Conservation (phyloP, 1,140 invertebrate species). For the Sycobia sp. region DNA sequence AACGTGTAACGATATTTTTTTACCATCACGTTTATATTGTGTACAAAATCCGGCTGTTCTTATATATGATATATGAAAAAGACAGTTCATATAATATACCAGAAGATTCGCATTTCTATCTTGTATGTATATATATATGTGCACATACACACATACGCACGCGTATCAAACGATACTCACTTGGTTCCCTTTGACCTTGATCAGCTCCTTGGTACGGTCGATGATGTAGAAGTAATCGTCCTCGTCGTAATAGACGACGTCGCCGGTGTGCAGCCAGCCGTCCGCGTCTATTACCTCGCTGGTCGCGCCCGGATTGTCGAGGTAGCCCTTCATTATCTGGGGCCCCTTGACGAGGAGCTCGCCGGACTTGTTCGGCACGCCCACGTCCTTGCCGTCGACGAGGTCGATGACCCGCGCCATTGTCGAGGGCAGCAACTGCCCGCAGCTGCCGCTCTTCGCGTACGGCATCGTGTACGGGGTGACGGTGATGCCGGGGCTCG, state of each 20-base stretch:
- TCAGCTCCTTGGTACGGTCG: slow-evolving; percentile 84
- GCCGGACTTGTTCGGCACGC: slow-evolving; percentile 66
- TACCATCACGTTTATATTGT: too few relatives aligned
- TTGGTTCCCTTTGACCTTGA: slow-evolving; percentile 89
- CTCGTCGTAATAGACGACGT: slow-evolving; percentile 77
- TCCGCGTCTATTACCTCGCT: slow-evolving; percentile 68
- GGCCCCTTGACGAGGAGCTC: slow-evolving; percentile 74
- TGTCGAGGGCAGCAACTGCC: slow-evolving; percentile 71
- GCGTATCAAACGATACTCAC: too few relatives aligned
- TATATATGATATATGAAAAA: too few relatives aligned
- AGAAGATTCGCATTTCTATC: too few relatives aligned
- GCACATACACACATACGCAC: too few relatives aligned
- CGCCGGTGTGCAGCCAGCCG: slow-evolving; percentile 82
- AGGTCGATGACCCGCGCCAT: slow-evolving; percentile 69
- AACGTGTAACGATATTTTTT: too few relatives aligned
- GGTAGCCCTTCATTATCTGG: slow-evolving; percentile 75
- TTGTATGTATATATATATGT: too few relatives aligned
- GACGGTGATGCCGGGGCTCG: slow-evolving; percentile 66
- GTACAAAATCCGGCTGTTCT: too few relatives aligned
- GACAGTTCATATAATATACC: too few relatives aligned
- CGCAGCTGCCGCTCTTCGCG: slow-evolving; percentile 71
- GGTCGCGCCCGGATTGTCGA: slow-evolving; percentile 70
- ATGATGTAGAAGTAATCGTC: slow-evolving; percentile 77
- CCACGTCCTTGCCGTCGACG: slow-evolving; percentile 55
- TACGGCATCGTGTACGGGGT: slow-evolving; percentile 65